Percentiles rank a stretch among this genome's conserved stretches.
Conservation (phyloP, 1,140 invertebrate genomes). For the Zaprionus gabonicus region DNA sequence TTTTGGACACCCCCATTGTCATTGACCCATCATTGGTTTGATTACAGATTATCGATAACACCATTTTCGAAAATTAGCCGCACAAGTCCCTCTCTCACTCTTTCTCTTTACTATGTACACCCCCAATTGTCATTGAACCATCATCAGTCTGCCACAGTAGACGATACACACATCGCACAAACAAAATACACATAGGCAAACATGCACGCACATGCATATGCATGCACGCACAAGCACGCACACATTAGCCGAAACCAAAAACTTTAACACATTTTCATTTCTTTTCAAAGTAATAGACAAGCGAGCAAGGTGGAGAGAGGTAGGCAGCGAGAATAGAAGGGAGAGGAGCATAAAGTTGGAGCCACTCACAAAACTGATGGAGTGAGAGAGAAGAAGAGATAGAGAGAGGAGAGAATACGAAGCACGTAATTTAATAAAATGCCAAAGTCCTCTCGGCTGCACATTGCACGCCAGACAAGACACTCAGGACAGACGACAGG, state of each 20-base stretch:
- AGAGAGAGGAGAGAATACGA: slow-evolving; percentile 24
- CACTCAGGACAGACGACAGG: background rate
- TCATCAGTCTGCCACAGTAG: background rate
- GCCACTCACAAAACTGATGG: slow-evolving; percentile 35
- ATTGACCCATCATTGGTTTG: too few relatives aligned
- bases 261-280: slow-evolving; percentile 74
- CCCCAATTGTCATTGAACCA: slow-evolving; percentile 1
- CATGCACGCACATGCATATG: background rate
- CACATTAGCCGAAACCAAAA: slow-evolving; percentile 42
- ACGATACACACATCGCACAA: background rate
- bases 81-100: background rate
- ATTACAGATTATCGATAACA: too few relatives aligned
- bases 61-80: too few relatives aligned
- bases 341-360: slow-evolving; percentile 45
- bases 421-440: slow-evolving; percentile 78
- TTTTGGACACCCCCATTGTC: too few relatives aligned
- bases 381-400: background rate
- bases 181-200: too few relatives aligned
- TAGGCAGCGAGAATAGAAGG: background rate
- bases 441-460: slow-evolving; percentile 67
- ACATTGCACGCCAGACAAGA: slow-evolving; percentile 51
- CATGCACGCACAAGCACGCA: background rate
- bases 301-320: background rate
- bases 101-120: background rate
- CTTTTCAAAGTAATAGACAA: slow-evolving; percentile 59